Base-by-base conservation (phyloP, 2,888 invertebrate species). In the Habrosyne pyritoides region DNA sequence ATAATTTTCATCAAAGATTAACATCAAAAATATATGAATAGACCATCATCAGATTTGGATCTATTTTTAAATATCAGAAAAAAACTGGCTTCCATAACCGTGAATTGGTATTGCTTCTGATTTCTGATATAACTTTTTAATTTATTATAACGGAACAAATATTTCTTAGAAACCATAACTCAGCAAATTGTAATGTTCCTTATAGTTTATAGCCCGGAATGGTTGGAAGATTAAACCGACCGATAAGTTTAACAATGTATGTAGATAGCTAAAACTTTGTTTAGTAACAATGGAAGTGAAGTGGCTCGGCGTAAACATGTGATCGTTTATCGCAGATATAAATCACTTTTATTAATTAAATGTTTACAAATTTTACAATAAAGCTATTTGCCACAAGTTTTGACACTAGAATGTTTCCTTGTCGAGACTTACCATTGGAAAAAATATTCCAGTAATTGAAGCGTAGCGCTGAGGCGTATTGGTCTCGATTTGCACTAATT, bases 261-360 rank as follows among this genome's bases (percentile, higher is more conserved):
- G 28, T 18, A 26, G 10, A 48, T n/a, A 21, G 7, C 3, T 42
- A 8, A 18, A 42, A 28, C 26, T 21, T 30, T 50, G 26, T 50
- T 30, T 14, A 28, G 18, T 21, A 57, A 55, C 66, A 64, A 65
- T 61, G 70, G 65, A 71, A 64, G 68, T 66, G 66, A 59, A 59
- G 18, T 50, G 18, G 42, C 42, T n/a, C 8, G 42, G 4, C 18
- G 42, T 50, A n/a, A 21, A 18, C 28, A 14, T 50, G 50, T 30
- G 26, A 49, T 50, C 30, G 49, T 14, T 50, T 28, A 30, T 28
- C 50, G n/a, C 8, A 1, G 28, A 21, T 28, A 14, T 28, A 22
- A 18, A 50, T 50, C 50, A 21, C 21, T 18, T n/a, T 14, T n/a
- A 18, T 42, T 42, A 28, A 18, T 50, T 30, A 21, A 50, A 18